These are phyloP conservation scores for Calameuta idolon DNA, from an alignment of 2,888 invertebrate genomes.

Conservation along the genomic window DNA sequence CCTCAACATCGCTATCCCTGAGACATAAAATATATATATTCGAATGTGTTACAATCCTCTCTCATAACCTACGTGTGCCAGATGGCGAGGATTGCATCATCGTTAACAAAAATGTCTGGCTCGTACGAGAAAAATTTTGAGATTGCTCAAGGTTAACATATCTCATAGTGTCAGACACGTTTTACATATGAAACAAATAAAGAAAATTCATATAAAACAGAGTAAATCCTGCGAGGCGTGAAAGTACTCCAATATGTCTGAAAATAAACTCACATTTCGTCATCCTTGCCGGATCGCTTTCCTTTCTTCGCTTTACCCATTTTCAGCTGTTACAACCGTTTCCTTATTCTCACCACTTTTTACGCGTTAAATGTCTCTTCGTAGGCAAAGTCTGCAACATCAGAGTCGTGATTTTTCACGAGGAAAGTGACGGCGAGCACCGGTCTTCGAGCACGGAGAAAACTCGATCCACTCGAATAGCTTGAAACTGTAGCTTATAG, in stretches of 20 bases:
- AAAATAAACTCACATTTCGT: conserved; percentile 76
- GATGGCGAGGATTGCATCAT: conserved; percentile 41
- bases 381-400: conserved; percentile 37
- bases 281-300: conserved; percentile 80
- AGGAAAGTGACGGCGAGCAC: conserved; percentile 15
- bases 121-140: conserved; percentile 28
- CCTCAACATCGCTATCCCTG: conserved; percentile 76
- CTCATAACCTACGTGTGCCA: conserved; percentile 36
- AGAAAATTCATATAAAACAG: conserved; percentile 12
- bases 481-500: neutral
- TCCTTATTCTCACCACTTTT: conserved; percentile 32
- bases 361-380: conserved; percentile 29
- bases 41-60: conserved; percentile 10
- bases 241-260: conserved; percentile 61
- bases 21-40: conserved; percentile 36
- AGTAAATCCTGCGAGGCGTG: conserved; percentile 2
- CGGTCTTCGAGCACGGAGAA: conserved; percentile 14
- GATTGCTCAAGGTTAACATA: conserved; percentile 5
- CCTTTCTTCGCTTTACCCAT: conserved; percentile 89
- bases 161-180: neutral
- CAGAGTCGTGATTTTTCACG: conserved; percentile 23
- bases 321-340: conserved; percentile 14
- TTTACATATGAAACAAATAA: neutral
- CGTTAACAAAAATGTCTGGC: conserved; percentile 24
- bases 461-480: neutral